A percentile compares a stretch with the other conserved stretches of the same genome.
phyloP scores from a whole-genome alignment of 2,888 invertebrate genomes.

The Resseliella maxima region DNA sequence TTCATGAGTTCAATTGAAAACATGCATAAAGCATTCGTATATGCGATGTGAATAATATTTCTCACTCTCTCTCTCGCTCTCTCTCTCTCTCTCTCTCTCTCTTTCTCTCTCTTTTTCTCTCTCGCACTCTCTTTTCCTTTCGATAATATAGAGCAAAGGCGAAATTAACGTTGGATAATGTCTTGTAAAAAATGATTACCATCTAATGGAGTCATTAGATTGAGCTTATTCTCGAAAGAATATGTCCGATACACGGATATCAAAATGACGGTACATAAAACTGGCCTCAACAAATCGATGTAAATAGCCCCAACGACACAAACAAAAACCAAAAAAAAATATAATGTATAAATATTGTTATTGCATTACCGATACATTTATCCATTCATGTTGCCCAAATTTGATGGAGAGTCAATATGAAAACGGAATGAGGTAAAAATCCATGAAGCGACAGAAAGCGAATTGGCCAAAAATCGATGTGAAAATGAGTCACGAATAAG shows the following conservation, averaged over 20 bases:
- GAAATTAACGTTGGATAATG: not conserved
- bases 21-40: not conserved
- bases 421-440: not conserved
- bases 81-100: too few relatives aligned
- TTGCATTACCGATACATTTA: slow-evolving; percentile 38
- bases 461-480: slow-evolving; percentile 29
- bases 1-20: not conserved
- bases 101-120: too few relatives aligned
- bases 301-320: not conserved
- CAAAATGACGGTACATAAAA: not conserved
- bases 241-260: not conserved
- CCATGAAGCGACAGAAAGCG: not conserved
- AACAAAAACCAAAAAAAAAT: not conserved
- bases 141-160: not conserved
- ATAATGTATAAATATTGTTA: slow-evolving; percentile 9
- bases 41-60: not conserved
- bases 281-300: not conserved
- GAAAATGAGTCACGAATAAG: slow-evolving; percentile 38
- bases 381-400: not conserved
- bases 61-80: too few relatives aligned
- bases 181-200: not conserved
- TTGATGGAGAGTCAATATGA: slow-evolving; percentile 13
- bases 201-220: slow-evolving; percentile 15
- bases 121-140: not conserved
- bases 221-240: not conserved